phyloP scores from a whole-genome alignment of 2,113 vertebrate genomes.

The Scomber colias region DNA sequence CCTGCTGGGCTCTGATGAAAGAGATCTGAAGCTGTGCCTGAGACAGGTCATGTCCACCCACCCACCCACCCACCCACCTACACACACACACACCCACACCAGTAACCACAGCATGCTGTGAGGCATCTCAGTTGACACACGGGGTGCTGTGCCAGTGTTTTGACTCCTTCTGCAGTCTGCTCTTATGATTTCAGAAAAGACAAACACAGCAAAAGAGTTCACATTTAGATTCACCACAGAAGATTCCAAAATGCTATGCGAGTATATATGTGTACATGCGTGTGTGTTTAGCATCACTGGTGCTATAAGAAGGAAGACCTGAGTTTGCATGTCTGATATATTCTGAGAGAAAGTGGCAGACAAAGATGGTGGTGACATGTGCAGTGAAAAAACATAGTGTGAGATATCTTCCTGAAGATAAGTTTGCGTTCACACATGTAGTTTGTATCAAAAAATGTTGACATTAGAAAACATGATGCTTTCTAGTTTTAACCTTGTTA shows the following conservation, averaged over 20 bases:
- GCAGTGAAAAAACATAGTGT: no score
- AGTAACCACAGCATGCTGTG: constrained; percentile 37
- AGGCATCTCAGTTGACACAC: constrained; percentile 51
- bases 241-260: neutral
- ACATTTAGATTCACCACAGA: constrained; percentile 25
- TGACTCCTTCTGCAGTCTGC: constrained; percentile 55
- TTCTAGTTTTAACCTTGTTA: no score
- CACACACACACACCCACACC: constrained; percentile 19
- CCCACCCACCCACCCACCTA: constrained; percentile 17
- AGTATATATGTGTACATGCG: neutral
- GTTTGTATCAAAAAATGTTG: no score
- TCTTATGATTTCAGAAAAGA: constrained; percentile 40
- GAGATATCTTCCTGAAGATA: no score
- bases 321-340: no score
- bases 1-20: constrained; percentile 67
- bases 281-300: neutral
- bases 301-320: neutral
- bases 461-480: no score
- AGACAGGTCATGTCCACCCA: constrained; percentile 48
- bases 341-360: no score
- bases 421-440: no score
- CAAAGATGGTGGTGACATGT: no score
- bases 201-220: constrained; percentile 16
- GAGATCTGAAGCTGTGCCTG: constrained; percentile 63
- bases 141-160: constrained; percentile 45